Evolutionary conservation across 2,888 invertebrate genomes (phyloP).

Genomic region (Oconnorella tubifera): DNA sequence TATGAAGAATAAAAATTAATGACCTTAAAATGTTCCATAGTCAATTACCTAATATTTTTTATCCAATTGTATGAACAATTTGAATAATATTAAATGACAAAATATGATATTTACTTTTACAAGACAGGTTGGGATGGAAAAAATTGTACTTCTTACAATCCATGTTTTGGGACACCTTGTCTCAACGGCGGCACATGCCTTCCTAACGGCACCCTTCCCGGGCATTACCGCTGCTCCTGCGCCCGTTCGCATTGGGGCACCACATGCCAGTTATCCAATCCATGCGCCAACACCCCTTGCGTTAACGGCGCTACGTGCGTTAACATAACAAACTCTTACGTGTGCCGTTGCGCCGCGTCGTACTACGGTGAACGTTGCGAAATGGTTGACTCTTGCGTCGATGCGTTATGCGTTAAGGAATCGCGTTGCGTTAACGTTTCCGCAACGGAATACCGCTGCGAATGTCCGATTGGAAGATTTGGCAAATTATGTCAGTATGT

Average conservation of each 20-base stretch:
- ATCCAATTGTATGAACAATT: too few relatives aligned
- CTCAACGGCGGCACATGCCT: slow-evolving; percentile 34
- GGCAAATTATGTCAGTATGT: neutral
- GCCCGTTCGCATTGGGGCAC: slow-evolving; percentile 29
- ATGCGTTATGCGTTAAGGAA: too few relatives aligned
- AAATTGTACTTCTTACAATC: slow-evolving; percentile 31
- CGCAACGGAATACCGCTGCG: neutral
- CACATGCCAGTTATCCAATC: slow-evolving; percentile 31
- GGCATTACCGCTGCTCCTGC: slow-evolving; percentile 31
- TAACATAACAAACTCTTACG: too few relatives aligned
- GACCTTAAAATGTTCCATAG: too few relatives aligned
- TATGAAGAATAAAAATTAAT: too few relatives aligned
- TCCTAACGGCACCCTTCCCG: slow-evolving; percentile 12
- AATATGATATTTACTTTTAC: neutral
- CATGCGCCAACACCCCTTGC: slow-evolving; percentile 29
- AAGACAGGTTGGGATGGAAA: slow-evolving; percentile 28
- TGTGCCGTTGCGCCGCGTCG: slow-evolving; percentile 43
- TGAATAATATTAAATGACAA: neutral
- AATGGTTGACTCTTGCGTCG: slow-evolving; percentile 31
- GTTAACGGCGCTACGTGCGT: slow-evolving; percentile 26
- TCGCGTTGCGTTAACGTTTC: too few relatives aligned
- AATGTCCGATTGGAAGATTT: neutral
- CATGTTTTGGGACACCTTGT: slow-evolving; percentile 34
- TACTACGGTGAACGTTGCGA: slow-evolving; percentile 44
- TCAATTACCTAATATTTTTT: too few relatives aligned